Base-by-base conservation (phyloP, 2,888 invertebrate species). In the Agonopterix heracliana region DNA sequence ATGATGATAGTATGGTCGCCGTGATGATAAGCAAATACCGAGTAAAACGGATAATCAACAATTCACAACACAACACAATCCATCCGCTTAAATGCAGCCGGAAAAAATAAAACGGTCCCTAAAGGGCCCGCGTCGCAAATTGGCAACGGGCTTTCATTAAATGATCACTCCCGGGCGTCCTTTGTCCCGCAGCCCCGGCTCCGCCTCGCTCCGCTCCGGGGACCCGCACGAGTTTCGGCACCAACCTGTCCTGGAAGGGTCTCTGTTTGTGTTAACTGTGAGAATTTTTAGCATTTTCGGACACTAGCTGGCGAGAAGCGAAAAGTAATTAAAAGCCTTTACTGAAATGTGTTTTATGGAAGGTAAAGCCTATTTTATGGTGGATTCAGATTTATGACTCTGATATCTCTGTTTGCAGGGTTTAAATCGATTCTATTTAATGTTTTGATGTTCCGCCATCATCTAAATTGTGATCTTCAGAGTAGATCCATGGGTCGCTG, bases 81-180 rank as follows among this genome's bases (percentile, higher is more conserved):
- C 56, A 50, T 57, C 49, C 56, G 49, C 49, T 51, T 55, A 57
- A 54, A 52, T 55, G 57, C 53, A 56, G 54, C 54, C 53, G 57
- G 55, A 52, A 62, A 63, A 52, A 51, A 43, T 52, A 57, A 64
- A 66, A 58, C 53, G 55, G 54, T 34, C 35, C 41, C 36, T 9
- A 46, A 46, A 46, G 36, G 38, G 38, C 34, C 34, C 49, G 49
- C 57, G 51, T 50, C 47, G 57, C 58, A 66, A 72, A 69, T 68
- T 69, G 66, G 61, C 65, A 54, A n/a, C 49, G 52, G 53, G 52
- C 55, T 54, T 64, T 68, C 67, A 70, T 70, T 66, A 66, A 65
- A 61, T 57, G 62, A 66, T 64, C 63, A 55, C 57, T 60, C 56
- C 54, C 54, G 51, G 57, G 47, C 54, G 55, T 51, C 56, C 60